phyloP scores from a whole-genome alignment of 2,113 vertebrate genomes.

The Equus przewalskii region DNA sequence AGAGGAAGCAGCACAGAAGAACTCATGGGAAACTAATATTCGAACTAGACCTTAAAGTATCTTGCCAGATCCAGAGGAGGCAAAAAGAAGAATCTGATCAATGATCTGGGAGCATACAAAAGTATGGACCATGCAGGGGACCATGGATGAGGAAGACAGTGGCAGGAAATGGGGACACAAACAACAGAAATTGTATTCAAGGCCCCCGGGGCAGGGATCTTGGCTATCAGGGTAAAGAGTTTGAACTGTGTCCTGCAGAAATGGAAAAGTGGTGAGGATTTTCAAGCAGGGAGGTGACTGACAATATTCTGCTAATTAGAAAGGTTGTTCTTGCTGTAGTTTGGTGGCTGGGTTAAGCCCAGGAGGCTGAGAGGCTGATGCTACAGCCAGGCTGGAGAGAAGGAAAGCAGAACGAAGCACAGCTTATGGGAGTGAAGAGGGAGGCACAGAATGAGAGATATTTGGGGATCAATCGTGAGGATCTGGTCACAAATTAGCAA shows the following conservation, averaged over 20 bases:
- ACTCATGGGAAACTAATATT: neutral
- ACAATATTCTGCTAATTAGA: neutral
- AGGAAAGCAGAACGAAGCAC: neutral
- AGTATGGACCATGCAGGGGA: neutral
- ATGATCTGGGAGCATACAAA: neutral
- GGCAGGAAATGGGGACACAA: neutral
- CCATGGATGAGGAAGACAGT: too few relatives aligned
- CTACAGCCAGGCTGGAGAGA: fast-evolving
- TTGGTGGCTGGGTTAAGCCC: neutral
- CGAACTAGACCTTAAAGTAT: neutral
- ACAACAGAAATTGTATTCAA: neutral
- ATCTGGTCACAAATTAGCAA: neutral
- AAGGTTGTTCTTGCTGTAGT: neutral
- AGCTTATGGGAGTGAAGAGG: neutral
- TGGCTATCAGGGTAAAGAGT: neutral
- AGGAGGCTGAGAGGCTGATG: neutral
- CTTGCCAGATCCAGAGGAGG: neutral
- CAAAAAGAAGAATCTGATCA: neutral
- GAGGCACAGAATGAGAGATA: neutral
- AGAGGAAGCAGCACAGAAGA: neutral
- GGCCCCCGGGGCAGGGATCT: neutral
- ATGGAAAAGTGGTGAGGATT: neutral
- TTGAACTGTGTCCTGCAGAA: neutral
- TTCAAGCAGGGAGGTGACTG: neutral
- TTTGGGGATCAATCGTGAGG: neutral